Evolutionary conservation across 2,888 invertebrate genomes (phyloP), one percentile per base, ranked within the genome.

Genomic region (Pyrrhia umbra): DNA sequence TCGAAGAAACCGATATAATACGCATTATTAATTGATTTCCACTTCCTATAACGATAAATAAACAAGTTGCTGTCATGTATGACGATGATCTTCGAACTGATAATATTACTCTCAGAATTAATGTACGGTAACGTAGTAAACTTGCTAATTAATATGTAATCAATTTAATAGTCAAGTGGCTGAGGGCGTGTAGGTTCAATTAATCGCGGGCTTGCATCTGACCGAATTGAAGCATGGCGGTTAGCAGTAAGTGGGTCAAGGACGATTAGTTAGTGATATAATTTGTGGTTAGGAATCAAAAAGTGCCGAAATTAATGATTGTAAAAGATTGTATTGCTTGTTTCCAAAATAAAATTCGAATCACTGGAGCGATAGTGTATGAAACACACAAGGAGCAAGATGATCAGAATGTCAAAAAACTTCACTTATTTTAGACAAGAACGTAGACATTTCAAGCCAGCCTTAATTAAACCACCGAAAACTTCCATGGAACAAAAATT

Each of bases 101-200:
- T 55, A 40, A 46, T 66, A 20, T 43, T 57, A n/a, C 30, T 52
- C 16, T 34, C 34, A 52, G 42, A 49, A 39, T 43, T 39, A 52
- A 52, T 57, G 47, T 43, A 65, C 23, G 37, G 23, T 30, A 57
- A 57, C 37, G 18, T 2, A 64, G 42, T 51, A 16, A 66, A 49
- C 18, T 52, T 43, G 37, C 23, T 64, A 51, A 64, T 70, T 63
- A 63, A 64, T 65, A 56, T 16, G 13, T 54, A 54, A 73, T 73
- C 40, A 45, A 69, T 67, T n/a, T 52, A 42, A 49, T 54, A 37
- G 23, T 15, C 20, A 20, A 58, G 25, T 54, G 10, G 9, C 21
- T 23, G 52, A 20, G 27, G 30, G 55, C 30, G 39, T 45, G 43
- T 23, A 43, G 49, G 52, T 60, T 45, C 3, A 54, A 45, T 52